Conservation (phyloP, 2,797 vertebrate species). For the Typhlichthys subterraneus region DNA sequence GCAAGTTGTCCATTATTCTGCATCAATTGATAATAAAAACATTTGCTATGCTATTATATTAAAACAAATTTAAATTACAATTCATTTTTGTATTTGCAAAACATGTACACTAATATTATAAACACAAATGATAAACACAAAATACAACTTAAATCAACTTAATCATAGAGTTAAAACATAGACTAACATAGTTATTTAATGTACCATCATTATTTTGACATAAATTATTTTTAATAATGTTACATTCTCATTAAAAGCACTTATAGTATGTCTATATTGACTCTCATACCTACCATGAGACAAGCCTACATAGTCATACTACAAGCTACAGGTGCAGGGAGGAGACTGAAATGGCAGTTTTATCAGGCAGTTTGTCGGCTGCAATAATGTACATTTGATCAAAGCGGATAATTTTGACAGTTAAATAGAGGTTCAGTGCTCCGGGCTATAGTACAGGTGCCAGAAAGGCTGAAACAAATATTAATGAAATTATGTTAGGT, state of each 20-base stretch:
- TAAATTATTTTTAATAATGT: too few species aligned
- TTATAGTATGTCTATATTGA: conserved; percentile 59
- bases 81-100: too few species aligned
- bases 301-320: conserved; percentile 39
- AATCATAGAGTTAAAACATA: too few species aligned
- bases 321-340: conserved; percentile 47
- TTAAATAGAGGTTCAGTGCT: conserved; percentile 47
- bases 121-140: too few species aligned
- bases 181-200: too few species aligned
- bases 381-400: conserved; percentile 36
- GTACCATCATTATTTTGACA: too few species aligned
- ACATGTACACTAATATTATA: too few species aligned
- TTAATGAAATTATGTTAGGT: conserved; percentile 48
- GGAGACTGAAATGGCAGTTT: conserved; percentile 31
- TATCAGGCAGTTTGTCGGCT: conserved; percentile 49
- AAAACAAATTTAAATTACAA: too few species aligned
- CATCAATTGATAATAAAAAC: too few species aligned
- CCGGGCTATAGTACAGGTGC: conserved; percentile 46
- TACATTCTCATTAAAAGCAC: conserved; percentile 19
- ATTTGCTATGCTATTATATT: too few species aligned
- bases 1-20: too few species aligned
- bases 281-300: conserved; percentile 1
- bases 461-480: conserved; percentile 44
- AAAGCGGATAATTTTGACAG: conserved; percentile 52
- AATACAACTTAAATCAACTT: too few species aligned